Percentiles rank a stretch among this genome's conserved stretches.
These are phyloP conservation scores for Myanophis thanlyinensis DNA, from an alignment of 2,113 vertebrate genomes.

Conservation along the genomic window DNA sequence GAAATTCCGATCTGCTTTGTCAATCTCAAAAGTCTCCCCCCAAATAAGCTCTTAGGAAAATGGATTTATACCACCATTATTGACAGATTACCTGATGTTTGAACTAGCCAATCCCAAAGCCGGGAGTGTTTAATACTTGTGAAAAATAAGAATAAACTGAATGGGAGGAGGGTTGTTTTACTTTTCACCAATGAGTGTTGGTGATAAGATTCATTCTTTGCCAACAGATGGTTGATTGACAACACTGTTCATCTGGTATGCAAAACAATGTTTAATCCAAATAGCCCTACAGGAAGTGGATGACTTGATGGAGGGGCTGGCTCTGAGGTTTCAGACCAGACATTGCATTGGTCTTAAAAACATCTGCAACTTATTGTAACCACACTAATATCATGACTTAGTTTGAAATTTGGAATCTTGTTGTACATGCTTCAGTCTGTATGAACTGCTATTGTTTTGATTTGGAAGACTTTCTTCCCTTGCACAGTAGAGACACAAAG, in stretches of 20 bases:
- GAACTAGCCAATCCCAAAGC: background rate
- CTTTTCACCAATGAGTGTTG: background rate
- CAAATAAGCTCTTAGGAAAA: background rate
- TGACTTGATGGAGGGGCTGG: background rate
- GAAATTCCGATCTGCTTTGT: background rate
- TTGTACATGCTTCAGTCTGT: background rate
- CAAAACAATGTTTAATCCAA: background rate
- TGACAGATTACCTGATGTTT: background rate
- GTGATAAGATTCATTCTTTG: background rate
- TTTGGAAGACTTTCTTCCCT: background rate
- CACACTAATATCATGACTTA: background rate
- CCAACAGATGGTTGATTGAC: background rate
- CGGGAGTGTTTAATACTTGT: background rate
- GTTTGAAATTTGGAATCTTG: background rate
- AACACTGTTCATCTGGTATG: background rate
- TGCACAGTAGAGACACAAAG: background rate
- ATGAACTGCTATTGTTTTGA: background rate
- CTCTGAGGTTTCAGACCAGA: background rate
- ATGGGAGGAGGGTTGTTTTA: background rate
- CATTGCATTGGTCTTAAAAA: background rate
- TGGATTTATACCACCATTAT: background rate
- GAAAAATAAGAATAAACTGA: background rate
- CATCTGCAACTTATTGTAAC: background rate
- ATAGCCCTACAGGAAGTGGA: background rate
- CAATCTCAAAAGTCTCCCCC: background rate